Percentiles rank a stretch among this genome's conserved stretches.
Conservation (phyloP, 2,888 invertebrate species). For the Meteorus cinctellus region DNA sequence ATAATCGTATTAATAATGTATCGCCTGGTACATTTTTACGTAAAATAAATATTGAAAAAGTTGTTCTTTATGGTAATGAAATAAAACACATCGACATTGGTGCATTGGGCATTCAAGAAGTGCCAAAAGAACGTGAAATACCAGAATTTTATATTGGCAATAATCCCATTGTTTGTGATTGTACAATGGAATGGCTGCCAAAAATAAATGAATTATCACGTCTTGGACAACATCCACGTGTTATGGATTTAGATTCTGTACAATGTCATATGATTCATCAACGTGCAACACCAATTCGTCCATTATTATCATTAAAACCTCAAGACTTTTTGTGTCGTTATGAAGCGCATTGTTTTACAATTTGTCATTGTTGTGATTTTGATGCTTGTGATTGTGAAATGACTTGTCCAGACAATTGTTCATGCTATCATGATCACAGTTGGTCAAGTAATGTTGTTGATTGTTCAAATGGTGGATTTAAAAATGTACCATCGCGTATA, state of each 20-base stretch:
- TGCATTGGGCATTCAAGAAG: slow-evolving; percentile 80
- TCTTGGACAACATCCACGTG: slow-evolving; percentile 83
- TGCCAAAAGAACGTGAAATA: slow-evolving; percentile 80
- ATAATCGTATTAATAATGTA: slow-evolving; percentile 82
- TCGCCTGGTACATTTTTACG: slow-evolving; percentile 81
- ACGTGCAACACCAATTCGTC: slow-evolving; percentile 77
- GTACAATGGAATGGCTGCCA: slow-evolving; percentile 91
- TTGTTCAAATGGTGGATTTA: slow-evolving; percentile 85
- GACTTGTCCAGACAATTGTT: slow-evolving; percentile 90
- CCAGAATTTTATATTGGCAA: slow-evolving; percentile 87
- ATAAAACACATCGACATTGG: slow-evolving; percentile 83
- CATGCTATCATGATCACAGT: slow-evolving; percentile 90
- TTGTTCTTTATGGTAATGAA: slow-evolving; percentile 84
- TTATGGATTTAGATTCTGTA: slow-evolving; percentile 86
- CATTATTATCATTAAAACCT: slow-evolving; percentile 81
- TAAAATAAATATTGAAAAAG: slow-evolving; percentile 83
- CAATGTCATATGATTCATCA: slow-evolving; percentile 85
- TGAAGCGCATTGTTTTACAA: slow-evolving; percentile 87
- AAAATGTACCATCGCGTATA: slow-evolving; percentile 84
- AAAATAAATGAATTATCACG: slow-evolving; percentile 85
- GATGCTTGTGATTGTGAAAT: slow-evolving; percentile 94
- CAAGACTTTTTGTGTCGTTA: slow-evolving; percentile 88
- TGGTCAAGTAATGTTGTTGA: slow-evolving; percentile 91
- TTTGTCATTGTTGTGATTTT: slow-evolving; percentile 93
- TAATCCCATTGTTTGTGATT: slow-evolving; percentile 90